Evolutionary conservation across 2,113 vertebrate genomes (phyloP).

Genomic region (Lutjanus erythropterus): DNA sequence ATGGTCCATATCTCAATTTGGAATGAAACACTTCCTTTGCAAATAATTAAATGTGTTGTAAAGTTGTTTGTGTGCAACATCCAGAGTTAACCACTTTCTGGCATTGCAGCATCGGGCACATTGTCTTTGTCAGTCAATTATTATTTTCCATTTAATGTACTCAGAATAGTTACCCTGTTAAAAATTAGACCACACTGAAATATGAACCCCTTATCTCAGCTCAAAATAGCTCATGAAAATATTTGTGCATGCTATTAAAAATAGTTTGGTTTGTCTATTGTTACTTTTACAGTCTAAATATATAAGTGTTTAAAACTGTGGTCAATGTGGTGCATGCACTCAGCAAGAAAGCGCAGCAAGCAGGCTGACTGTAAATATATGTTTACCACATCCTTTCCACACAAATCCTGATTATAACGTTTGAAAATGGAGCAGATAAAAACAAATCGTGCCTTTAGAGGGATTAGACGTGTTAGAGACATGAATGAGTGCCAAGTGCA

Average conservation of each 20-base stretch:
- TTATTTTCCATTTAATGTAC: background rate
- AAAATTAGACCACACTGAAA: background rate
- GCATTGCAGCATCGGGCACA: background rate
- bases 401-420: slow-evolving; percentile 22
- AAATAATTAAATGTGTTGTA: background rate
- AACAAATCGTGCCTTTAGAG: slow-evolving; percentile 12
- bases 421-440: background rate
- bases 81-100: background rate
- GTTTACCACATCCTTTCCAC: slow-evolving; percentile 42
- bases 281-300: background rate
- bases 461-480: background rate
- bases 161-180: background rate
- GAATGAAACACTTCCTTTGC: background rate
- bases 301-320: slow-evolving; percentile 4
- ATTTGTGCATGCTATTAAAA: background rate
- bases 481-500: slow-evolving; percentile 1
- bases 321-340: slow-evolving; percentile 17
- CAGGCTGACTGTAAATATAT: slow-evolving; percentile 25
- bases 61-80: background rate
- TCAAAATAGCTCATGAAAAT: background rate
- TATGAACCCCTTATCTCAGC: background rate
- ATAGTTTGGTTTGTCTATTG: background rate
- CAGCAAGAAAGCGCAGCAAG: slow-evolving; percentile 10
- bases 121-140: background rate
- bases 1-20: background rate